Base-by-base conservation (phyloP, 2,797 vertebrate genomes). In the Thamnophis elegans region DNA sequence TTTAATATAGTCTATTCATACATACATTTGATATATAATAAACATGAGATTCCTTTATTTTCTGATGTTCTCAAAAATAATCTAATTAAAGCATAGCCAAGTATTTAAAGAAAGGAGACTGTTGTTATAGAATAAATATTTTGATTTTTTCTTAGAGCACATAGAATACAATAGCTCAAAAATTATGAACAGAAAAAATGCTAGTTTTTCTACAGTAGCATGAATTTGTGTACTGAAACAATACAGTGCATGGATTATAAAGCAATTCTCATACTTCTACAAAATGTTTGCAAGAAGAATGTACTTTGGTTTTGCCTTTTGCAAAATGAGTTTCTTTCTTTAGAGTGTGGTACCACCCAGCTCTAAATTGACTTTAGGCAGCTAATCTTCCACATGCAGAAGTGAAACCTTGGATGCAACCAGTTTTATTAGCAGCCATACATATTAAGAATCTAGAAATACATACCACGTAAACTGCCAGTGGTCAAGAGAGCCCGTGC, bases 401-500 rank as follows among this genome's bases (percentile, higher is more conserved):
- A 90, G 7, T 36, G 11, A 73, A 89, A 78, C 58, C 85, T 89
- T 62, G 56, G 88, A 89, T 55, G 56, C 25, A 90, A 90, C 28
- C 54, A 94, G 87, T 93, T 94, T 97, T 95, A 94, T 96, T 95
- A 97, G 51, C 42, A 96, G 95, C 82, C 73, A 96, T 95, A 96
- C 92, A 96, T 90, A 96, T 96, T 93, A 97, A 96, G 96, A 96
- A 96, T 95, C 94, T 94, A 95, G 95, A 96, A 95, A 95, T 94
- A 95, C 96, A 97, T 98, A 99, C 99, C 99, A 94, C 99, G 99
- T 96, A 99, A 98, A 97, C 99, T 99, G 97, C 99, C 98, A 90
- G 99, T 99, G 96, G 99, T 99, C 97, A 99, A 98, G 94, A 99
- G 98, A 85, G 99, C 99, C 93, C 99, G 98, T 92, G 99, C 99